Percentiles rank a stretch among this genome's conserved stretches.
phyloP scores from a whole-genome alignment of 2,888 invertebrate species.

The Latrodectus hesperus region DNA sequence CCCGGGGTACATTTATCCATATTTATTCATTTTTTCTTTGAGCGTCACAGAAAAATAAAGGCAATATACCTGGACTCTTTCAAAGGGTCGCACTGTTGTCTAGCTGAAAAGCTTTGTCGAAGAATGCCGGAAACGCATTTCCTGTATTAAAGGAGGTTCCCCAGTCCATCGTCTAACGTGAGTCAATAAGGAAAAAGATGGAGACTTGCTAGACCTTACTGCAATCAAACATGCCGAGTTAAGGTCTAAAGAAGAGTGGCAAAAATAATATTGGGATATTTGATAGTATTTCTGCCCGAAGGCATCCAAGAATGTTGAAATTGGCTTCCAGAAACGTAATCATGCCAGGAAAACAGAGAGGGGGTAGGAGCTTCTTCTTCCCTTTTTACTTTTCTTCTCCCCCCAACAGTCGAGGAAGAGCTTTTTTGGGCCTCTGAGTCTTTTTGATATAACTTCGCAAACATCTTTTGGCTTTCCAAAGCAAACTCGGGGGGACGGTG shows the following conservation, averaged over 20 bases:
- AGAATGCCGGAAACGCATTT: constrained; percentile 44
- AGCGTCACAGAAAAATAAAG: constrained; percentile 42
- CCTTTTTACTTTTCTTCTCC: constrained; percentile 24
- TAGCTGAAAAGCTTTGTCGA: constrained; percentile 58
- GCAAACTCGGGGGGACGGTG: neutral
- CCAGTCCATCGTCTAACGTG: constrained; percentile 35
- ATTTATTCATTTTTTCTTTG: constrained; percentile 34
- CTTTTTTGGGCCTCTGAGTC: constrained; percentile 37
- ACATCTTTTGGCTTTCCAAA: constrained; percentile 15
- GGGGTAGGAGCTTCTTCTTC: neutral
- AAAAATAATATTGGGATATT: constrained; percentile 69
- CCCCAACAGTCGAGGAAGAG: neutral
- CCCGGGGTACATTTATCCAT: constrained; percentile 51
- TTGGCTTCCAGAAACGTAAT: constrained; percentile 64
- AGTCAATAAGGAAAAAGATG: constrained; percentile 55
- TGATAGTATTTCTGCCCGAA: constrained; percentile 65
- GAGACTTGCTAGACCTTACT: constrained; percentile 42
- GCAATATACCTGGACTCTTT: constrained; percentile 36
- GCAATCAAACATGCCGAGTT: constrained; percentile 48
- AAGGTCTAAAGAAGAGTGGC: constrained; percentile 55
- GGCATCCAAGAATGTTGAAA: constrained; percentile 58
- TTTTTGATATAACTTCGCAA: constrained; percentile 1
- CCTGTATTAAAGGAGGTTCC: constrained; percentile 45
- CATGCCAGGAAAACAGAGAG: constrained; percentile 22
- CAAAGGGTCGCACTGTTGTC: constrained; percentile 30